phyloP scores from a whole-genome alignment of 2,797 vertebrate genomes.

The Avahi laniger region DNA sequence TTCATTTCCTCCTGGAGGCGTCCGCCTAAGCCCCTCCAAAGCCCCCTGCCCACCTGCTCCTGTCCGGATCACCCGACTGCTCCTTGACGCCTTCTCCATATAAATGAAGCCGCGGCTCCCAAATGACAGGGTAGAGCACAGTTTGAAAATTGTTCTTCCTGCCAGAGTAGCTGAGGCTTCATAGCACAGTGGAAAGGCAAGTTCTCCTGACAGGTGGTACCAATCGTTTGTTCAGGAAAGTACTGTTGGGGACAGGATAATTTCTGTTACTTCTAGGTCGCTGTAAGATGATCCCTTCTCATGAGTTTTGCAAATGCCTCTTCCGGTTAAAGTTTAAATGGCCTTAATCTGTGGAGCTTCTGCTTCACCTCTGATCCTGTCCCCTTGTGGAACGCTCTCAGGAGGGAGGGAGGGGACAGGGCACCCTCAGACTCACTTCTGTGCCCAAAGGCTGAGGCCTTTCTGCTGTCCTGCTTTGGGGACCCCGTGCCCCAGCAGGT shows the following conservation, averaged over 20 bases:
- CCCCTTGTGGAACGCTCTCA: too few relatives aligned
- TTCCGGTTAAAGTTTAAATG: not conserved
- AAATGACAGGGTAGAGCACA: fast-evolving
- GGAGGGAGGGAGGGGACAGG: fast-evolving
- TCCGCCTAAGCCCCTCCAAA: not conserved
- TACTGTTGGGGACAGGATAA: not conserved
- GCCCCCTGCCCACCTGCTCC: not conserved
- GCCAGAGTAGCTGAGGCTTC: not conserved
- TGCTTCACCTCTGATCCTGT: not conserved
- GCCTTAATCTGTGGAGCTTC: not conserved
- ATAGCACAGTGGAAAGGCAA: not conserved
- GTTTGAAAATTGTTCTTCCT: not conserved
- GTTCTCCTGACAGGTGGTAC: not conserved
- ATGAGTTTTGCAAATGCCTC: not conserved
- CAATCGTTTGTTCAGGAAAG: not conserved
- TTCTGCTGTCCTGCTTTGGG: not conserved
- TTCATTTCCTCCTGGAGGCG: not conserved
- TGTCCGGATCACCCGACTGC: fast-evolving
- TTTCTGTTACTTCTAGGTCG: not conserved
- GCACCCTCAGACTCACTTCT: not conserved
- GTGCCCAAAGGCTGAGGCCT: not conserved
- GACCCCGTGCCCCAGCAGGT: too few relatives aligned
- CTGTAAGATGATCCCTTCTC: not conserved
- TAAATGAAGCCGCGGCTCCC: not conserved
- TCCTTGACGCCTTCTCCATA: fast-evolving